These are phyloP conservation scores for Cetoscarus ocellatus DNA, from an alignment of 2,797 vertebrate genomes.

Conservation along the genomic window DNA sequence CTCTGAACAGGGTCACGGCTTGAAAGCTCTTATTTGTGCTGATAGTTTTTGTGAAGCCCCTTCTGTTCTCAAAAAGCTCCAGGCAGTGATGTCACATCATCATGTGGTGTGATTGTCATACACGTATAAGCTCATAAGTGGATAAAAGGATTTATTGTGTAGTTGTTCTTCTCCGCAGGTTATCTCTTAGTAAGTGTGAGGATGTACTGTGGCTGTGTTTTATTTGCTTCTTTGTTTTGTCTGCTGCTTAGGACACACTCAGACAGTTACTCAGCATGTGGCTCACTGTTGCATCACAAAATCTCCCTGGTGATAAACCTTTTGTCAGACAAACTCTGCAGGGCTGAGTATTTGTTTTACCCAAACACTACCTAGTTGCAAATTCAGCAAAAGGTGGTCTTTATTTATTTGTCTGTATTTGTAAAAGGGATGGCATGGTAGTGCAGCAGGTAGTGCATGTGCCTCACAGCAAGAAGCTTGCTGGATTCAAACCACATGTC, in stretches of 20 bases:
- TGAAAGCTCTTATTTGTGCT: neutral
- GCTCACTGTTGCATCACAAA: conserved; percentile 10
- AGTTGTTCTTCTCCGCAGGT: conserved; percentile 38
- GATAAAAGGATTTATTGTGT: conserved; percentile 61
- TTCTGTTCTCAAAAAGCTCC: neutral
- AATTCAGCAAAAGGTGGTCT: conserved; percentile 2
- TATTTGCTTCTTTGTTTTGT: conserved; percentile 36
- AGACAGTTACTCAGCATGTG: conserved; percentile 19
- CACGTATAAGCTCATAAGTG: conserved; percentile 58
- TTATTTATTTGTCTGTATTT: neutral
- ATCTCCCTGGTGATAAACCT: conserved; percentile 6
- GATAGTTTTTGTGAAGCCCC: neutral
- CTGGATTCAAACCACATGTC: too few relatives aligned
- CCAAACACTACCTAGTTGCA: neutral
- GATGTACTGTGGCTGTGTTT: conserved; percentile 4
- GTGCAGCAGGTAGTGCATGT: too few relatives aligned
- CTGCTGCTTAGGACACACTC: conserved; percentile 26
- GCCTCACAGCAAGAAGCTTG: too few relatives aligned
- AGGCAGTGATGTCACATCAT: conserved; percentile 22
- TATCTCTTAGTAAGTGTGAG: conserved; percentile 26
- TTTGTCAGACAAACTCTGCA: neutral
- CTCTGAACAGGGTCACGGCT: neutral
- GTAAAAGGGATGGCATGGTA: neutral
- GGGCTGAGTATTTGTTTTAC: neutral
- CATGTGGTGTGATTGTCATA: conserved; percentile 55